phyloP scores from a whole-genome alignment of 2,113 vertebrate species.

The Pteruthius melanotis region DNA sequence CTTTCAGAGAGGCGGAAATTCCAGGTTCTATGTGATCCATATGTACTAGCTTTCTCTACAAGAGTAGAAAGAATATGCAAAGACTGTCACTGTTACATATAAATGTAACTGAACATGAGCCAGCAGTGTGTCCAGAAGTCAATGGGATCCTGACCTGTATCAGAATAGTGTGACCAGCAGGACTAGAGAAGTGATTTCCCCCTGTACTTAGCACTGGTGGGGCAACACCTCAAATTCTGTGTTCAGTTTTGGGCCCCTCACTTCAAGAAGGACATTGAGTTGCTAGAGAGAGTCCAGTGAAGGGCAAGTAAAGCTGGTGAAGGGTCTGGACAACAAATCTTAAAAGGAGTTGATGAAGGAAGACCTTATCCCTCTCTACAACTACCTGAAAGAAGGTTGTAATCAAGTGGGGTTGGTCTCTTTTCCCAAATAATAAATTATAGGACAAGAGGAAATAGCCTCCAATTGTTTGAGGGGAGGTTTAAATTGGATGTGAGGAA shows the following conservation, averaged over 20 bases:
- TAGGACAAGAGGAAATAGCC: background rate
- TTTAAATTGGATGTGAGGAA: background rate
- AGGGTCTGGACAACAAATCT: background rate
- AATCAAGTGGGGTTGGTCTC: background rate
- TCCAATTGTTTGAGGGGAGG: too few species aligned
- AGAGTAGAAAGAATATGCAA: background rate
- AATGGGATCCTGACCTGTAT: background rate
- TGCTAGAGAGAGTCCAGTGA: background rate
- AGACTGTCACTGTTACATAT: background rate
- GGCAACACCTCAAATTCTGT: background rate
- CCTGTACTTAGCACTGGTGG: background rate
- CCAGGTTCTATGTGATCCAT: background rate
- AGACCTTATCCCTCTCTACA: background rate
- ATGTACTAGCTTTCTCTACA: background rate
- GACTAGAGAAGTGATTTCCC: rapidly evolving
- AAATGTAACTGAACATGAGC: background rate
- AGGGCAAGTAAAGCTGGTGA: background rate
- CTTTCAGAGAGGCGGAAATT: background rate
- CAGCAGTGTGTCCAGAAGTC: background rate
- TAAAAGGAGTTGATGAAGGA: background rate
- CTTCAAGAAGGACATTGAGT: background rate
- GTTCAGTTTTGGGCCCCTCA: background rate
- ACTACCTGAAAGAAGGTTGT: background rate
- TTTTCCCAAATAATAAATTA: background rate
- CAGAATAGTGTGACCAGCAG: background rate